These are phyloP conservation scores for Rhipidura dahli DNA, from an alignment of 2,113 vertebrate genomes.

Conservation along the genomic window DNA sequence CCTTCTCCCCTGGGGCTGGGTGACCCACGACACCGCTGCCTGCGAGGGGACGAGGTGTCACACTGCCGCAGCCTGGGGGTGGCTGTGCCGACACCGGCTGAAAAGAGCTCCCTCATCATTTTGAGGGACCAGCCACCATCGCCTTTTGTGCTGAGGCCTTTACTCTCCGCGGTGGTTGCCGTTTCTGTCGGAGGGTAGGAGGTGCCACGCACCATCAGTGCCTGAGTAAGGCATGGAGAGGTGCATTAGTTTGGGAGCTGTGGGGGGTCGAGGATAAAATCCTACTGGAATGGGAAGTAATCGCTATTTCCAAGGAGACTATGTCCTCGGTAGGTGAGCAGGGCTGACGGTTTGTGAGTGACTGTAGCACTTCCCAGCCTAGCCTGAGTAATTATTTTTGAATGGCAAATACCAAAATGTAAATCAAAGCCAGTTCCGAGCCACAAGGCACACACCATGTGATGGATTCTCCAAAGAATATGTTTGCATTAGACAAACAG, in stretches of 20 bases:
- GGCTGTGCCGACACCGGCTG: neutral
- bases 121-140: neutral
- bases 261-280: neutral
- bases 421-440: neutral
- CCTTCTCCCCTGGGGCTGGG: neutral
- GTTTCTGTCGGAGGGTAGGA: neutral
- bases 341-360: neutral
- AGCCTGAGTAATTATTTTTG: neutral
- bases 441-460: accelerated
- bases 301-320: neutral
- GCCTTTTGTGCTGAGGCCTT: neutral
- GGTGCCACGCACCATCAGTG: neutral
- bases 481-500: neutral
- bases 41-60: neutral
- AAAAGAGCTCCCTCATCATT: neutral
- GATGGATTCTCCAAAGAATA: neutral
- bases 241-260: accelerated
- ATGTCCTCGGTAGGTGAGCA: neutral
- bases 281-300: no score
- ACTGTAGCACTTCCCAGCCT: neutral
- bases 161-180: accelerated
- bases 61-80: neutral
- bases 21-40: neutral
- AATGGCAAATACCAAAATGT: neutral
- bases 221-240: neutral